phyloP scores from a whole-genome alignment of 2,113 vertebrate genomes.

The Rhizomys pruinosus region DNA sequence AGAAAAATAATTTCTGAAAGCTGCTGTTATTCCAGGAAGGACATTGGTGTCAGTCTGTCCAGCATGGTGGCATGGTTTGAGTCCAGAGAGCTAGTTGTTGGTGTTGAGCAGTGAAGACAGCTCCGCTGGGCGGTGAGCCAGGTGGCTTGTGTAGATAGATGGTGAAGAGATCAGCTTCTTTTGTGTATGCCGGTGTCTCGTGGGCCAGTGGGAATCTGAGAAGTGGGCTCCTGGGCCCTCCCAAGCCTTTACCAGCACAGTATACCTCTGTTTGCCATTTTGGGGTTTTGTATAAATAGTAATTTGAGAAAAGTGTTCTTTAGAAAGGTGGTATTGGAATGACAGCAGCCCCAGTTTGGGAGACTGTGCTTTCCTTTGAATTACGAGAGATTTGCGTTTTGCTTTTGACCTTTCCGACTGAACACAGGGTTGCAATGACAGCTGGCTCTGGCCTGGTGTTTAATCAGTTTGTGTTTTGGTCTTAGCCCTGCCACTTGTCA shows the following conservation, averaged over 20 bases:
- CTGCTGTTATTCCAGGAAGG: background rate
- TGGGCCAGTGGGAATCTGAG: background rate
- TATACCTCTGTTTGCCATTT: background rate
- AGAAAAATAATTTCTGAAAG: background rate
- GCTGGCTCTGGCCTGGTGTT: background rate
- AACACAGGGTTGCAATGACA: background rate
- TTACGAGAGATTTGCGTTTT: slow-evolving; percentile 35
- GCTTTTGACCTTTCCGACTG: background rate
- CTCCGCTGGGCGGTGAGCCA: background rate
- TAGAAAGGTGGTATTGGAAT: background rate
- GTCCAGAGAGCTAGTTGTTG: slow-evolving; percentile 6
- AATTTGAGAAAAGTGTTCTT: slow-evolving; percentile 38
- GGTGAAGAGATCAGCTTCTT: background rate
- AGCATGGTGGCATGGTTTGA: background rate
- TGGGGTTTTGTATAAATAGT: background rate
- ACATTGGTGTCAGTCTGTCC: background rate
- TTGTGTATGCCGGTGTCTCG: fast-evolving
- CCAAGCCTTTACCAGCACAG: background rate
- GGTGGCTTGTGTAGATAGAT: background rate
- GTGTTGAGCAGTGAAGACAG: background rate
- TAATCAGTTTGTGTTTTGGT: background rate
- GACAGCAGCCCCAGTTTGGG: background rate
- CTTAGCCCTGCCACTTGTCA: slow-evolving; percentile 16
- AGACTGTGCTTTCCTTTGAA: slow-evolving; percentile 1
- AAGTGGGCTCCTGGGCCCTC: background rate